Evolutionary conservation across 2,888 invertebrate species (phyloP).

Genomic region (Torymus tubicola): DNA sequence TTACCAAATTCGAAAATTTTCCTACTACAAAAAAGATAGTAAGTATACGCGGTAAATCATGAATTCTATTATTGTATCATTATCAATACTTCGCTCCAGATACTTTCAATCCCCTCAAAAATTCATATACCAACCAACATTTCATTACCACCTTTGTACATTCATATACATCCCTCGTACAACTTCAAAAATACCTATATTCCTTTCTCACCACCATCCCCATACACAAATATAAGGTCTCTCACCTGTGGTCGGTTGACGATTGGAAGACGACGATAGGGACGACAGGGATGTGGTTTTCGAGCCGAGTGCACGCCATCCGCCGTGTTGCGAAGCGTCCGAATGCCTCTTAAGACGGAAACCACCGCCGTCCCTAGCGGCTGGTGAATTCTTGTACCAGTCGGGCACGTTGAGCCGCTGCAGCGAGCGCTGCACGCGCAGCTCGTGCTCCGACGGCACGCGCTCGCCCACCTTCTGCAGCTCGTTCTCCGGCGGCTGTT

Average conservation of each 20-base stretch:
- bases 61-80: no score
- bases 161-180: no score
- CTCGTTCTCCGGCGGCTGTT: conserved; percentile 96
- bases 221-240: no score
- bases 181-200: no score
- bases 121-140: no score
- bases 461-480: conserved; percentile 89
- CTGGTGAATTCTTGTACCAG: conserved; percentile 91
- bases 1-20: no score
- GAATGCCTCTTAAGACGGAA: conserved; percentile 88
- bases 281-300: conserved; percentile 92
- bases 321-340: conserved; percentile 80
- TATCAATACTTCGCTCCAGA: no score
- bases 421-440: conserved; percentile 93
- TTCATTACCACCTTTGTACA: no score
- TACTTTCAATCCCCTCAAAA: no score
- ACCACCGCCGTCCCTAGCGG: conserved; percentile 87
- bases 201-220: no score
- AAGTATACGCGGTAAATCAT: no score
- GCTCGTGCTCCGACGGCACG: conserved; percentile 94
- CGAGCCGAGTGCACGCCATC: conserved; percentile 83
- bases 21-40: no score
- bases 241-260: conserved; percentile 73
- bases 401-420: conserved; percentile 96
- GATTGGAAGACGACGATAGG: conserved; percentile 77